Base-by-base conservation (phyloP, 1,140 invertebrate genomes). In the Dendroctonus valens region DNA sequence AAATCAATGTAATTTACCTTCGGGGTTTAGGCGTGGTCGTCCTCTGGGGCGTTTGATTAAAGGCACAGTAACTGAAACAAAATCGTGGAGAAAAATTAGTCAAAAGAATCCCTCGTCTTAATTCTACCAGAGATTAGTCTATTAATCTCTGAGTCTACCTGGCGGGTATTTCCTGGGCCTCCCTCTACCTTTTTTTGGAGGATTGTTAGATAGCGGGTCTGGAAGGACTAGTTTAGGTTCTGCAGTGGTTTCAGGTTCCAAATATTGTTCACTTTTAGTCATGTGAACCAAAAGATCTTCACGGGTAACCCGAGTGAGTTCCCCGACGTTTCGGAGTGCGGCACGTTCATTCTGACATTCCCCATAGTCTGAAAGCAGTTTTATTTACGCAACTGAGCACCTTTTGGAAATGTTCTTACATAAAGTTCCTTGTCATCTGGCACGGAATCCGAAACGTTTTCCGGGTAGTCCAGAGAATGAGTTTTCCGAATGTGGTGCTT, bases 401-500 rank as follows among this genome's bases (percentile, higher is more conserved):
- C 44, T 11, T 9, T 46, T 11, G 12, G 12, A 46, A 4, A 15
- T 2, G 11, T n/a, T 41, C 62, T 41, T 65, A 65, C 62, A 57
- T 65, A 65, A 5, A 48, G 11, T 11, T 57, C 52, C n/a, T 40
- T 40, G 2, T 61, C 59, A 3, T 6, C 26, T 0, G 26, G 26
- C 26, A 26, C 9, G 2, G 12, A 9, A 5, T 54, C 50, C 46
- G 63, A 40, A 38, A 68, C 9, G 41, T 65, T 60, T 12, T 63
- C 70, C n/a, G 59, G 44, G 5, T 63, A 53, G 37, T 68, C 53
- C n/a, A 63, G 39, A 14, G 68, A 69, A 42, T 78, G 77, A 11
- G 67, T 65, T 59, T 74, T 75, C 38, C 77, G 59, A 2, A 76
- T 69, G 62, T 90, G 88, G 60, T 83, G 79, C 50, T 83, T 82